A percentile compares a stretch with the other conserved stretches of the same genome.
These are phyloP conservation scores for Lumbricus terrestris DNA, from an alignment of 2,888 invertebrate species.

Conservation along the genomic window DNA sequence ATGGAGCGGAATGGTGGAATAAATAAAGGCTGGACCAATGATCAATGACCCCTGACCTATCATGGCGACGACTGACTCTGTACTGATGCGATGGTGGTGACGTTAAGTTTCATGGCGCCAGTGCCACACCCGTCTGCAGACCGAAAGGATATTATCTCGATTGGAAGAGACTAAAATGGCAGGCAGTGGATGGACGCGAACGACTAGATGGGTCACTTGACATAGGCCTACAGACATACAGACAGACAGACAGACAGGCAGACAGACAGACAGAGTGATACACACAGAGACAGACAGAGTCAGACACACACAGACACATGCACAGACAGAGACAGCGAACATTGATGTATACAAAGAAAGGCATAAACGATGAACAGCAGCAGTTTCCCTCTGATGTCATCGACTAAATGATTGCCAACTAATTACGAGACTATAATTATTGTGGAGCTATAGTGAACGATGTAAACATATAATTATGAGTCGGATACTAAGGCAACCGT, in stretches of 20 bases:
- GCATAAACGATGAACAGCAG: too few relatives aligned
- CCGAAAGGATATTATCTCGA: too few relatives aligned
- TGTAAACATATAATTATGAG: too few relatives aligned
- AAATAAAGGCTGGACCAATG: background rate
- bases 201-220: too few relatives aligned
- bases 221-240: background rate
- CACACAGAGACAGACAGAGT: background rate
- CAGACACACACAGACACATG: too few relatives aligned
- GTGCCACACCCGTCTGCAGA: background rate
- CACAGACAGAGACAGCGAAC: background rate
- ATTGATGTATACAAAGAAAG: too few relatives aligned
- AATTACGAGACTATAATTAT: too few relatives aligned
- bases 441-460: too few relatives aligned
- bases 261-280: background rate
- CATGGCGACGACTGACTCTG: background rate
- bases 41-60: background rate
- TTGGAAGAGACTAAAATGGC: background rate
- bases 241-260: background rate
- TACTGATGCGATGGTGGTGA: background rate
- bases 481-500: too few relatives aligned
- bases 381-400: too few relatives aligned
- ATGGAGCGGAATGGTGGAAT: background rate
- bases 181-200: background rate
- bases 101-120: background rate
- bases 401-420: too few relatives aligned